These are phyloP conservation scores for Fragum fragum DNA, from an alignment of 2,888 invertebrate species.

Conservation along the genomic window DNA sequence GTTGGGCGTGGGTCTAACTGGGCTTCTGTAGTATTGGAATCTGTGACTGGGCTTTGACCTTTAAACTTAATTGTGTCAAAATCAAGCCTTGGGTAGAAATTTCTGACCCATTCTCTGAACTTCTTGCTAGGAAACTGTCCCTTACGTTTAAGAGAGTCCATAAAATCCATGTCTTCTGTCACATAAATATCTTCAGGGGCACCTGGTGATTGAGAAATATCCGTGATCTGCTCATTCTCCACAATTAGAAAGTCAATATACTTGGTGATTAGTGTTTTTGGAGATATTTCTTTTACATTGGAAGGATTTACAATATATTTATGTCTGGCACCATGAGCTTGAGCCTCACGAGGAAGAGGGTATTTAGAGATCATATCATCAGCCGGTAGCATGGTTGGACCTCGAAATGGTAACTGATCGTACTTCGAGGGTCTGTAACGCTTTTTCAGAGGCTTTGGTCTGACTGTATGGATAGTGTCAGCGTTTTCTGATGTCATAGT, in stretches of 20 bases:
- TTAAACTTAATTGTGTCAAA: conserved; percentile 55
- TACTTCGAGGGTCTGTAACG: conserved; percentile 37
- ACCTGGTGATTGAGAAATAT: conserved; percentile 81
- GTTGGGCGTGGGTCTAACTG: conserved; percentile 68
- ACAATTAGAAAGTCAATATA: conserved; percentile 82
- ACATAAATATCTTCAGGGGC: conserved; percentile 80
- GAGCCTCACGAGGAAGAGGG: conserved; percentile 13
- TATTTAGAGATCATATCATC: conserved; percentile 49
- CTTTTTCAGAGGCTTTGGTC: conserved; percentile 34
- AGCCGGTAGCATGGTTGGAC: conserved; percentile 41
- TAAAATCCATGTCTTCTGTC: conserved; percentile 81
- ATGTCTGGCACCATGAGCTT: neutral
- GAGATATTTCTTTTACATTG: conserved; percentile 44
- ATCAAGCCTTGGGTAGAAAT: conserved; percentile 73
- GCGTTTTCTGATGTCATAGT: neutral
- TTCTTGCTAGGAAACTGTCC: conserved; percentile 79
- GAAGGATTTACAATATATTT: conserved; percentile 68
- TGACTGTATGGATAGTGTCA: neutral
- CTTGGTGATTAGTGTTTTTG: conserved; percentile 65
- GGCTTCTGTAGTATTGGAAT: conserved; percentile 11
- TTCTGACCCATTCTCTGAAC: conserved; percentile 78
- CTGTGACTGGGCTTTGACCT: conserved; percentile 38
- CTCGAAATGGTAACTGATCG: conserved; percentile 25
- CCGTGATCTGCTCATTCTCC: conserved; percentile 83
- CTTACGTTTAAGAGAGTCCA: conserved; percentile 76